Evolutionary conservation across 2,888 invertebrate genomes (phyloP), one percentile per base, ranked within the genome.

Genomic region (Xanthia togata): DNA sequence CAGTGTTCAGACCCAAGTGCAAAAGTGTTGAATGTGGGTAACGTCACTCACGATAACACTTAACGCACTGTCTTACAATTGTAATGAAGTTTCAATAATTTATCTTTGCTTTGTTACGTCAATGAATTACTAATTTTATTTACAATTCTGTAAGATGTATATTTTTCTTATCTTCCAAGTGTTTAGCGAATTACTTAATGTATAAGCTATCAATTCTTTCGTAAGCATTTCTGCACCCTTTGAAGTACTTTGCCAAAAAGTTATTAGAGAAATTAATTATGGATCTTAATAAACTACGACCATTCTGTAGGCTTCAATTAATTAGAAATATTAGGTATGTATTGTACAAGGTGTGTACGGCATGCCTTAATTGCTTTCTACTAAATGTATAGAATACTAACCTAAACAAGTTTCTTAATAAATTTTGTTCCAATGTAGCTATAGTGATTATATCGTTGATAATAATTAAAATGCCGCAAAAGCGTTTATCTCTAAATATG

Each of bases 1-100:
- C 79, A 82, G 62, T 86, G 83, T 83, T 84, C 69, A 75, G 70
- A 60, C 69, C 55, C 53, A 68, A 57, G 20, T 79, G 73, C 41
- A 23, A 57, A 70, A 57, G 31, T 63, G 47, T 71, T 71, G 69
- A 73, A 79, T 67, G 38, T 65, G n/a, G 20, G 59, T 69, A 60
- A 41, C 20, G 26, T 70, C 14, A 20, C 60, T 64, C 41, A 60
- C 44, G n/a, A 64, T 35, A n/a, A 14, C 14, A 50, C 23, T 57
- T 63, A 41, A 23, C 53, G 59, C 17, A 38, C 57, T 50, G 11
- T 55, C 12, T 65, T 35, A 60, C 20, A 31, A 63, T 31, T 53
- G 20, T 65, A n/a, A 55, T 35, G 47, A 62, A 65, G 35, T 65
- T 64, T 44, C 9, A 59, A 38, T 67, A 47, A 82, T 60, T 64